Evolutionary conservation across 2,888 invertebrate genomes (phyloP).

Genomic region (Diloba caeruleocephala): DNA sequence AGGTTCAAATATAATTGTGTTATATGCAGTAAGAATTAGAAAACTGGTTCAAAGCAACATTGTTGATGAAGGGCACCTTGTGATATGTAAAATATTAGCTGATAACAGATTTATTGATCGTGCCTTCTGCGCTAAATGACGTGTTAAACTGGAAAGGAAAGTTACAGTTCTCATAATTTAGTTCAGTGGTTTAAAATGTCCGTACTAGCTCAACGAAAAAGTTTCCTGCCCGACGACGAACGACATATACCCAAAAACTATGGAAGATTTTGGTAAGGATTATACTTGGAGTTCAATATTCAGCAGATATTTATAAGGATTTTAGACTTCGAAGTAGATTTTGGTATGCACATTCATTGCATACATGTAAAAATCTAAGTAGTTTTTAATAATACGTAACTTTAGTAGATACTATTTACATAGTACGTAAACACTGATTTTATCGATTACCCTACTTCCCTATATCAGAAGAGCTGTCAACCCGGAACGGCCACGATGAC

Average conservation of each 20-base stretch:
- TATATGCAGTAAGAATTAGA: no score
- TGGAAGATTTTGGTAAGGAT: background rate
- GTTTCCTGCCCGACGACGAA: no score
- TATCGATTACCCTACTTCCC: conserved; percentile 36
- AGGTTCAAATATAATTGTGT: no score
- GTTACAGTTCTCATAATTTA: background rate
- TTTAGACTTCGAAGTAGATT: no score
- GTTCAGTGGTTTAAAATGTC: background rate
- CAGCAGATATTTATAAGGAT: background rate
- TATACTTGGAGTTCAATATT: background rate
- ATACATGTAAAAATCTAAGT: no score
- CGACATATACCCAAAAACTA: no score
- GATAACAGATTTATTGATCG: conserved; percentile 23
- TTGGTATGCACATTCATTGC: no score
- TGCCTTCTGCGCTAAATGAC: conserved; percentile 4
- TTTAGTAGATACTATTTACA: conserved; percentile 10
- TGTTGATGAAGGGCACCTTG: conserved; percentile 1
- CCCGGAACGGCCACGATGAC: conserved; percentile 22
- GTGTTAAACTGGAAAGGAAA: conserved; percentile 27
- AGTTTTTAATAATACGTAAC: conserved; percentile 4
- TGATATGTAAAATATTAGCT: background rate
- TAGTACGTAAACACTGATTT: conserved; percentile 8
- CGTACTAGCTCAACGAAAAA: no score
- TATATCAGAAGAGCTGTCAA: conserved; percentile 20
- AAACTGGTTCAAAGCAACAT: background rate